Percentiles rank a stretch among this genome's conserved stretches.
Evolutionary conservation across 2,888 invertebrate genomes (phyloP).

Genomic region (Hydropsyche betteni): DNA sequence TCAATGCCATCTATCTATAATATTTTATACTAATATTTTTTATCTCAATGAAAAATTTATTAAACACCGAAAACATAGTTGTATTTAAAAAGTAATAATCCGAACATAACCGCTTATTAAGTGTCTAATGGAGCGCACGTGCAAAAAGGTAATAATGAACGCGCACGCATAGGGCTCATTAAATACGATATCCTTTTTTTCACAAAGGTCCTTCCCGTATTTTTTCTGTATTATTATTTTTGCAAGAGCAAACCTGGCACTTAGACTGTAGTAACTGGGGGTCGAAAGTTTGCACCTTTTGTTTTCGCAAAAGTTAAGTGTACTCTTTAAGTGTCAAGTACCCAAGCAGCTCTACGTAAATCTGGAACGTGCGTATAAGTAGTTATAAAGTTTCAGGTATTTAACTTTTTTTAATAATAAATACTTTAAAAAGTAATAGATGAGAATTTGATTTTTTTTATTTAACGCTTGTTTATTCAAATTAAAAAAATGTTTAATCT

Average conservation of each 20-base stretch:
- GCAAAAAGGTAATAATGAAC: background rate
- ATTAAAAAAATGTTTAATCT: no score
- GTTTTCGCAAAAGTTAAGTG: conserved; percentile 23
- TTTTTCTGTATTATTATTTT: background rate
- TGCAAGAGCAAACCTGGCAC: conserved; percentile 14
- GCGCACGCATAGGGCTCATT: conserved; percentile 18
- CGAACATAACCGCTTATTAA: background rate
- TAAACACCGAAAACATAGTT: background rate
- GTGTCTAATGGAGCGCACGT: conserved; percentile 9
- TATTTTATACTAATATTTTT: no score
- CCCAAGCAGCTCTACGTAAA: no score
- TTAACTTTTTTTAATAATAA: no score
- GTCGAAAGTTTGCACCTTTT: conserved; percentile 16
- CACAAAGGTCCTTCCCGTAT: background rate
- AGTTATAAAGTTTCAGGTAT: no score
- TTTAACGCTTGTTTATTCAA: no score
- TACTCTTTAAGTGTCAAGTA: background rate
- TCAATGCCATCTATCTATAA: no score
- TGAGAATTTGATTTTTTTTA: no score
- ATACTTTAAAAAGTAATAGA: no score
- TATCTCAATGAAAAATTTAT: no score
- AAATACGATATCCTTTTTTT: conserved; percentile 11
- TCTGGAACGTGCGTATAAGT: no score
- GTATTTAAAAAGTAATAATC: background rate
- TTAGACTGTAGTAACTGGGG: background rate